Evolutionary conservation across 2,888 invertebrate genomes (phyloP).

Genomic region (Agonopterix alstromeriana): DNA sequence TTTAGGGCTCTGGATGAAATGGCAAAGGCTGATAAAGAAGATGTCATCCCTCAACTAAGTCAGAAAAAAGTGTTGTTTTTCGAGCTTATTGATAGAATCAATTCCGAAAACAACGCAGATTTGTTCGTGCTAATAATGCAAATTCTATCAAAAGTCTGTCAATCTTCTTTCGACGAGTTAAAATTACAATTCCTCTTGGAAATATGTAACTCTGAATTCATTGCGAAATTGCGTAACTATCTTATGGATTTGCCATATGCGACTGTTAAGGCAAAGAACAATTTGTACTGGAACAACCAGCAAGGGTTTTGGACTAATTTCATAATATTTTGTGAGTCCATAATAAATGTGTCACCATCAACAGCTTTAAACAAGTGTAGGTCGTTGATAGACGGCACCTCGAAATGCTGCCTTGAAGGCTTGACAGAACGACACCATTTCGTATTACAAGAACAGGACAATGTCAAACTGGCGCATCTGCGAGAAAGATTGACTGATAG

Average conservation of each 20-base stretch:
- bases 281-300: slow-evolving; percentile 48
- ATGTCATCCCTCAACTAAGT: slow-evolving; percentile 42
- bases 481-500: slow-evolving; percentile 27
- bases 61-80: slow-evolving; percentile 39
- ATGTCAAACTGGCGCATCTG: slow-evolving; percentile 28
- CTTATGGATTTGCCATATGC: slow-evolving; percentile 47
- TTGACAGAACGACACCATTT: slow-evolving; percentile 35
- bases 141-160: slow-evolving; percentile 50
- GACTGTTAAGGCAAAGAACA: slow-evolving; percentile 19
- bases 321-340: slow-evolving; percentile 39
- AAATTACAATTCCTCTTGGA: slow-evolving; percentile 45
- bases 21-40: slow-evolving; percentile 35
- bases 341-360: slow-evolving; percentile 48
- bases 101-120: slow-evolving; percentile 31
- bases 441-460: slow-evolving; percentile 27
- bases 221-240: slow-evolving; percentile 37
- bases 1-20: slow-evolving; percentile 45
- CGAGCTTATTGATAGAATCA: slow-evolving; percentile 28
- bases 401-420: slow-evolving; percentile 37
- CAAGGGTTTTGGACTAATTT: slow-evolving; percentile 53
- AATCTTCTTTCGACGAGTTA: slow-evolving; percentile 42
- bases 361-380: slow-evolving; percentile 45
- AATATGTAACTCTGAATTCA: slow-evolving; percentile 48
- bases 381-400: slow-evolving; percentile 39
- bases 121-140: slow-evolving; percentile 47